A percentile compares a stretch with the other conserved stretches of the same genome.
Conservation (phyloP, 2,113 vertebrate species). For the Hypanus sabinus region DNA sequence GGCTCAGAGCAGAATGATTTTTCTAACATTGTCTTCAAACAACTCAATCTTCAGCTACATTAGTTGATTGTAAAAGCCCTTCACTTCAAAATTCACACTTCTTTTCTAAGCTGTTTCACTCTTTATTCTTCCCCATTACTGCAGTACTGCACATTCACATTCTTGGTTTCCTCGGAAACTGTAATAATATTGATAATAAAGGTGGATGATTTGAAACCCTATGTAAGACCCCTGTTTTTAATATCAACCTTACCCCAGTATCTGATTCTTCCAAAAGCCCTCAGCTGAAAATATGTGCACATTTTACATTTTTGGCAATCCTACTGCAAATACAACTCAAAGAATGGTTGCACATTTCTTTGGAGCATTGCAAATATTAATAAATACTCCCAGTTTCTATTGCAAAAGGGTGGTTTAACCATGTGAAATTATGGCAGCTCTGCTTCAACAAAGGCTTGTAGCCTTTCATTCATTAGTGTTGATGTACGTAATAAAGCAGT, state of each 20-base stretch:
- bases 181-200: not conserved
- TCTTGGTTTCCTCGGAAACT: not conserved
- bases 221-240: not conserved
- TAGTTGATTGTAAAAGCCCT: not conserved
- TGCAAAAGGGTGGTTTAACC: constrained; percentile 52
- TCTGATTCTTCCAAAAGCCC: not conserved
- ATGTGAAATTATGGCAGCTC: constrained; percentile 92
- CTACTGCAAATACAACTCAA: not conserved
- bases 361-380: not conserved
- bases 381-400: not conserved
- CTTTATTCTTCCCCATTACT: not conserved
- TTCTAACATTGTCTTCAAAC: not conserved
- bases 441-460: constrained; percentile 81
- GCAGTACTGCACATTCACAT: not conserved
- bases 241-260: not conserved
- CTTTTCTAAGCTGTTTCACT: not conserved
- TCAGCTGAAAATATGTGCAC: not conserved
- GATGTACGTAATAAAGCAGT: constrained; percentile 38
- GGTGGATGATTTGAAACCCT: not conserved
- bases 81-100: not conserved
- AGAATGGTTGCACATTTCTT: not conserved
- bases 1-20: not conserved
- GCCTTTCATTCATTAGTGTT: constrained; percentile 62
- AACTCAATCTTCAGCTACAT: not conserved
- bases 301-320: not conserved